A percentile compares a stretch with the other conserved stretches of the same genome.
Conservation (phyloP, 2,113 vertebrate genomes). For the Chaetorhynchus papuensis region DNA sequence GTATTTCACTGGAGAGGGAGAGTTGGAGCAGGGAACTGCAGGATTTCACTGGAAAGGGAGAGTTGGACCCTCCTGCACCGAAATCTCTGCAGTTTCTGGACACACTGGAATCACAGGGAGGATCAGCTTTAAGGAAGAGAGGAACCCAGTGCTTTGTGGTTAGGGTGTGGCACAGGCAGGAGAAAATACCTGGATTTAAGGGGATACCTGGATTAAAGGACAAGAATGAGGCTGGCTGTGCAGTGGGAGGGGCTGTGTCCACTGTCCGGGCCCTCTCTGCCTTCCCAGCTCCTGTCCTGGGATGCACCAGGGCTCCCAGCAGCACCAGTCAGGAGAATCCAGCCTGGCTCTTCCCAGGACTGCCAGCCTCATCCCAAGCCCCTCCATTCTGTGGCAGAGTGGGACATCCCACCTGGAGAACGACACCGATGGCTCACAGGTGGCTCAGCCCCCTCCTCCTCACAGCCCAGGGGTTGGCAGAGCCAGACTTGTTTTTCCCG, state of each 20-base stretch:
- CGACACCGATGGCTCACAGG: rapidly evolving
- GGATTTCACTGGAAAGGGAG: not conserved
- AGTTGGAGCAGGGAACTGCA: not conserved
- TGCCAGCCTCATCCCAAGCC: not conserved
- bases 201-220: not conserved
- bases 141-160: not conserved
- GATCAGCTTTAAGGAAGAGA: not conserved
- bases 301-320: rapidly evolving
- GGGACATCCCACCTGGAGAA: not conserved
- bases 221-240: not conserved
- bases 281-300: not conserved
- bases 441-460: not conserved
- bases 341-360: not conserved
- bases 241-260: rapidly evolving
- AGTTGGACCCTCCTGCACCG: not conserved
- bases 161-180: not conserved
- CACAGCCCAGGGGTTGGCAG: not conserved
- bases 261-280: not conserved
- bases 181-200: not conserved
- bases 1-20: not conserved
- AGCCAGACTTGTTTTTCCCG: not conserved
- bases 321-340: rapidly evolving
- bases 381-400: rapidly evolving
- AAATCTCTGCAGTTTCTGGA: not conserved
- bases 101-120: not conserved